Base-by-base conservation (phyloP, 2,797 vertebrate species). In the Fistularia commersonii region DNA sequence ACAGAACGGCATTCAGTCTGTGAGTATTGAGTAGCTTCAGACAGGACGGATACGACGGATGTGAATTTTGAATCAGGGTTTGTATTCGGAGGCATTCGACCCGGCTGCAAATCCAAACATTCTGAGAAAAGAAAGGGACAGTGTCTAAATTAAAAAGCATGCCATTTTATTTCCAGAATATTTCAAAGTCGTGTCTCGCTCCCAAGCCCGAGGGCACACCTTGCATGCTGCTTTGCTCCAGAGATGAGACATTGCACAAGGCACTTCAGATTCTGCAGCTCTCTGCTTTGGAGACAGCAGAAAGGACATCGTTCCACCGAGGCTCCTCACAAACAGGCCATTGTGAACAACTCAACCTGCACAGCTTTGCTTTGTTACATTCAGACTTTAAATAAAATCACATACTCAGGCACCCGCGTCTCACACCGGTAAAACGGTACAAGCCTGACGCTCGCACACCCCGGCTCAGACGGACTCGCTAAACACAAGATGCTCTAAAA, bases 191-290 rank as follows among this genome's bases (percentile, higher is more conserved):
- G 66, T 74, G 45, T 57, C 51, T 65, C 65, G 50, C 15, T 31
- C 55, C 66, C 48, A 48, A 57, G 65, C 71, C 69, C 70, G 63
- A 74, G 76, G 80, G 80, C 79, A 84, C 76, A 85, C 74, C 79
- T 63, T 77, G 64, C 79, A 69, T 68, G 76, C 82, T 66, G 74
- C 82, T 80, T 80, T 76, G 67, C 84, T 86, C 76, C 70, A 79
- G 74, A 86, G 80, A 73, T 70, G 79, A 84, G 83, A 87, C 64
- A 72, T 61, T 87, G 85, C 87, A 87, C 88, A 92, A 92, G 91
- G 90, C 91, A 91, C 91, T 92, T 90, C 73, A 62, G 84, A 72
- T 82, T 81, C 78, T 80, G 79, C 80, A 74, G 48, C 77, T 72
- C 79, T 81, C 74, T 69, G 64, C 66, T 6, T 11, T 32, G 47